phyloP scores from a whole-genome alignment of 2,113 vertebrate species.

The Psittacula cyanocephala region DNA sequence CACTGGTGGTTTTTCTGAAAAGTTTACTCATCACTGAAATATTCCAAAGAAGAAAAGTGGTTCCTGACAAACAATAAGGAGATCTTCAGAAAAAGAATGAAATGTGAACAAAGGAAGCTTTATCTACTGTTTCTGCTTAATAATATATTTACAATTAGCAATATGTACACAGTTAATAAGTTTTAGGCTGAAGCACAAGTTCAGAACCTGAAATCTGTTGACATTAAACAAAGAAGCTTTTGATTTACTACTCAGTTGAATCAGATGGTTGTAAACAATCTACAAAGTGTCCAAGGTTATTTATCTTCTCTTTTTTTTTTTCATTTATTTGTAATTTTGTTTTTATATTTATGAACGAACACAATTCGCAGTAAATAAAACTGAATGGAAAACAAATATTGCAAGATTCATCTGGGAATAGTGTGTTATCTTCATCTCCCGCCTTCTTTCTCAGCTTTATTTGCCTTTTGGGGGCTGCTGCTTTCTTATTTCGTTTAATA shows the following conservation, averaged over 20 bases:
- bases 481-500: conserved; percentile 63
- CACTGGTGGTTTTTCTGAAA: neutral
- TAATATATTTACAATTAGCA: conserved; percentile 64
- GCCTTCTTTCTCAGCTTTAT: conserved; percentile 62
- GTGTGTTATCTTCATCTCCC: conserved; percentile 55
- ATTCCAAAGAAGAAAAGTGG: conserved; percentile 30
- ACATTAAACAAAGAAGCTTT: conserved; percentile 48
- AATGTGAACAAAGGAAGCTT: neutral
- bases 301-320: conserved; percentile 53
- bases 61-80: conserved; percentile 29
- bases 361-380: conserved; percentile 70
- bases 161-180: conserved; percentile 53
- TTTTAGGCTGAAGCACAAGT: conserved; percentile 21
- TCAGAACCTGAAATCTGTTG: conserved; percentile 30
- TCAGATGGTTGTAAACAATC: conserved; percentile 60
- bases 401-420: conserved; percentile 34
- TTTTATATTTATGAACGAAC: conserved; percentile 76
- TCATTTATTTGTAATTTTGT: conserved; percentile 63
- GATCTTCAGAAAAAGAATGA: conserved; percentile 13
- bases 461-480: conserved; percentile 50
- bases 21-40: neutral
- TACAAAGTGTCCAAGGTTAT: conserved; percentile 57
- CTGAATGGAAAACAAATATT: conserved; percentile 73
- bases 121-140: conserved; percentile 33
- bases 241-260: conserved; percentile 43